Percentiles rank a stretch among this genome's conserved stretches.
phyloP scores from a whole-genome alignment of 2,888 invertebrate genomes.

The Tiphia femorata region DNA sequence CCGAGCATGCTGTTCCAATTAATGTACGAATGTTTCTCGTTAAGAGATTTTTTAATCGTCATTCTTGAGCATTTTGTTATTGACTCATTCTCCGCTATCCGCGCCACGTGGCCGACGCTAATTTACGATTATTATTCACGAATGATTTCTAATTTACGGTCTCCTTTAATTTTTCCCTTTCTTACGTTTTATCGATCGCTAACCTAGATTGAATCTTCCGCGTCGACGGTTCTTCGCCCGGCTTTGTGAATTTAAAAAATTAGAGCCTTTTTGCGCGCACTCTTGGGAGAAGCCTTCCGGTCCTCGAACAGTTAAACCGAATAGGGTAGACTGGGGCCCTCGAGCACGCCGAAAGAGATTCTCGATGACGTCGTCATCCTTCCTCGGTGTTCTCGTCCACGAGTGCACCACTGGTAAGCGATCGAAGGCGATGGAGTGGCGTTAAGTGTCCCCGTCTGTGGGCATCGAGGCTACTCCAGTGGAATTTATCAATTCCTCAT shows the following conservation, averaged over 20 bases:
- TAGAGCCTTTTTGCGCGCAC: too few species aligned
- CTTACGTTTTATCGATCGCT: not conserved
- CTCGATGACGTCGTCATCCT: slow-evolving; percentile 4
- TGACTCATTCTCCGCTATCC: too few species aligned
- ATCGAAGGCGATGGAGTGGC: slow-evolving; percentile 25
- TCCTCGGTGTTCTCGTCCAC: too few species aligned
- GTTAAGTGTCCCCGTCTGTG: slow-evolving; percentile 19
- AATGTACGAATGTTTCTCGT: too few species aligned
- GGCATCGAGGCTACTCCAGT: slow-evolving; percentile 21
- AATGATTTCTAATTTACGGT: not conserved
- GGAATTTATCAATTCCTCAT: slow-evolving; percentile 21
- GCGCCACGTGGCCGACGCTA: too few species aligned
- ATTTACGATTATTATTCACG: not conserved
- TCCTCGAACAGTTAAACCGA: too few species aligned
- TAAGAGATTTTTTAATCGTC: too few species aligned
- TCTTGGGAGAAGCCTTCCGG: too few species aligned
- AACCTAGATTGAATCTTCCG: not conserved
- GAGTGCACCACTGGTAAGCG: slow-evolving; percentile 16
- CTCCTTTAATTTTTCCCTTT: not conserved
- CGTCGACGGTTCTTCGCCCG: not conserved
- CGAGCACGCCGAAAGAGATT: slow-evolving; percentile 5
- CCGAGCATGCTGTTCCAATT: too few species aligned
- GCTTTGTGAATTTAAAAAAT: too few species aligned
- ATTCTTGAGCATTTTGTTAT: too few species aligned
- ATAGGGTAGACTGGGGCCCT: too few species aligned